phyloP scores from a whole-genome alignment of 2,888 invertebrate species.

The Caenorhabditis uteleia region DNA sequence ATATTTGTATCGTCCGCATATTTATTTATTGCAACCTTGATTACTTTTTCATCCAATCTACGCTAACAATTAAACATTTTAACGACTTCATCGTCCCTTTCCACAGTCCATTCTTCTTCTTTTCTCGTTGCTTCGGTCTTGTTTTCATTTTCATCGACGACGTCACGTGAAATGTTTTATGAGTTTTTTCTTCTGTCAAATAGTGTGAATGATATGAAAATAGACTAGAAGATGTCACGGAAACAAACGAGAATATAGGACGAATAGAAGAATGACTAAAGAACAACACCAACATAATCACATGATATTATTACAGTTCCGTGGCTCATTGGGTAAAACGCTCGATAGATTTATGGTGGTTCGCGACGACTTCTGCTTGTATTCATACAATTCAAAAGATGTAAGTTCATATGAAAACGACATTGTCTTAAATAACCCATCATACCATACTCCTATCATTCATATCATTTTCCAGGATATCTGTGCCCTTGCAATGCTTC shows the following conservation, averaged over 20 bases:
- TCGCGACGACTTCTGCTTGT: constrained; percentile 67
- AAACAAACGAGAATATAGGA: too few relatives aligned
- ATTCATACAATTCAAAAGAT: constrained; percentile 60
- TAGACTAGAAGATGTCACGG: too few relatives aligned
- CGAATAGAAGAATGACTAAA: too few relatives aligned
- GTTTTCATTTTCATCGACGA: neutral
- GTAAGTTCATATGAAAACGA: constrained; percentile 35
- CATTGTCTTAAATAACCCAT: neutral
- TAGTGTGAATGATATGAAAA: constrained; percentile 1
- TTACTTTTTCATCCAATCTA: too few relatives aligned
- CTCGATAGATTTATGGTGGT: constrained; percentile 62
- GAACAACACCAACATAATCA: constrained; percentile 6
- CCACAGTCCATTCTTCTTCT: neutral
- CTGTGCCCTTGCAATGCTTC: constrained; percentile 64
- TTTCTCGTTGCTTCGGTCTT: too few relatives aligned
- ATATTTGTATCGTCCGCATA: too few relatives aligned
- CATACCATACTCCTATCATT: neutral
- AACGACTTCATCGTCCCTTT: neutral
- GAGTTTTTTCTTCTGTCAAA: neutral
- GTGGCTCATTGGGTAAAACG: constrained; percentile 50
- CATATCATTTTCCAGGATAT: constrained; percentile 54
- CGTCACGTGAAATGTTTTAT: neutral
- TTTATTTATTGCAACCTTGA: too few relatives aligned
- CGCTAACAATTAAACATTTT: too few relatives aligned
- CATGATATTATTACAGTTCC: constrained; percentile 46